Evolutionary conservation across 2,797 vertebrate genomes (phyloP), one percentile per base, ranked within the genome.

Genomic region (Serranus cabrilla): DNA sequence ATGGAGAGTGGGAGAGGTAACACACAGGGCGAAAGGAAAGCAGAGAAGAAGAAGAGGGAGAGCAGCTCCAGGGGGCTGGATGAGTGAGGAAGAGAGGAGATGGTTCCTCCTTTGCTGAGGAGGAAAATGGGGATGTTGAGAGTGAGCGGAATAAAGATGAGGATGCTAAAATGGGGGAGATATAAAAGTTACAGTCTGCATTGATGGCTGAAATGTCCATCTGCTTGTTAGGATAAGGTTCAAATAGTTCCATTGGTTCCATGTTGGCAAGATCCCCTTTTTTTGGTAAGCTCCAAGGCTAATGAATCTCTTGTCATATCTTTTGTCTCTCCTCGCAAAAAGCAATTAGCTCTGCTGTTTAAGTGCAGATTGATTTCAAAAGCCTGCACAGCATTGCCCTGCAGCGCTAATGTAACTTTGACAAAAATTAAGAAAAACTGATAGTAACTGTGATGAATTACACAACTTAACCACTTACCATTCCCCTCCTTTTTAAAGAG

Each of bases 381-480:
- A 12, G 25, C 62, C 31, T 52, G 51, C 52, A 50, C 16, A 40
- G 25, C 45, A 27, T 27, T 52, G 27, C 57, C 25, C 37, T 20
- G 57, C 40, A 55, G 45, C 5, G 1, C n/a, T 70, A 45, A 74
- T 43, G 18, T 42, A 43, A 55, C 20, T 64, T 50, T 43, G 57
- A 59, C 18, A 42, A 42, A 50, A 61, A 64, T 39, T 18, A 37
- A 21, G 49, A 25, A 59, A 68, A 69, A 37, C 64, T 52, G 12
- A 61, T 27, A 49, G 39, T 45, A 68, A 67, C 34, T 12, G 11
- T 71, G 51, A 78, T 11, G 39, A n/a, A 70, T 66, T 40, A 50
- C 43, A 58, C 14, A 40, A 3, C 16, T 58, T 50, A 21, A 49
- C 34, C 34, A 34, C 34, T 7, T 34, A 34, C 34, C 34, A 34